These are phyloP conservation scores for Gobiocypris rarus DNA, from an alignment of 2,113 vertebrate genomes.

Conservation along the genomic window DNA sequence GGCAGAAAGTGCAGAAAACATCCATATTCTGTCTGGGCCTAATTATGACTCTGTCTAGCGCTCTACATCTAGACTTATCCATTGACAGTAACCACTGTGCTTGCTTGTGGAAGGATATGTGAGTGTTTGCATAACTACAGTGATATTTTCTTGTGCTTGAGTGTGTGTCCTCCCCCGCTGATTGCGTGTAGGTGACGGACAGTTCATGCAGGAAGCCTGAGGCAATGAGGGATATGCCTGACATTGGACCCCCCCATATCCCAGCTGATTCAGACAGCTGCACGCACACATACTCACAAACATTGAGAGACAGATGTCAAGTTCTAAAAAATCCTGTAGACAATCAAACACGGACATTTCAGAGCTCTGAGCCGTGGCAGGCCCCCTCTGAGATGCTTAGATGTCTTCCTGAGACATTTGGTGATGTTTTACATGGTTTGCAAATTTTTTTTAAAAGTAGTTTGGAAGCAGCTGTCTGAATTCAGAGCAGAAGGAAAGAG, in stretches of 20 bases:
- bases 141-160: conserved; percentile 24
- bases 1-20: background rate
- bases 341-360: conserved; percentile 46
- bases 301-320: conserved; percentile 55
- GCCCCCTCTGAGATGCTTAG: conserved; percentile 39
- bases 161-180: conserved; percentile 41
- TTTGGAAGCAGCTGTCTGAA: conserved; percentile 33
- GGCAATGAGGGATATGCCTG: conserved; percentile 51
- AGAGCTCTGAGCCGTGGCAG: conserved; percentile 47
- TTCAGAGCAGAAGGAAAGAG: conserved; percentile 17
- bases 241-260: conserved; percentile 40
- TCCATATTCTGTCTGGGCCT: background rate
- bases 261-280: conserved; percentile 44
- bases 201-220: conserved; percentile 52
- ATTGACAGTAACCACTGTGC: conserved; percentile 5
- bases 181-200: conserved; percentile 52
- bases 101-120: conserved; percentile 8
- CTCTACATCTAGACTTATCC: conserved; percentile 11
- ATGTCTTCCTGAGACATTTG: conserved; percentile 33
- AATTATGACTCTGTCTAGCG: conserved; percentile 25
- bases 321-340: conserved; percentile 48
- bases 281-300: conserved; percentile 26
- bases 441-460: conserved; percentile 32
- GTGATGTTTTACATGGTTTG: conserved; percentile 29
- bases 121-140: conserved; percentile 24